A percentile compares a stretch with the other conserved stretches of the same genome.
These are phyloP conservation scores for Cryptophagus acutangulus DNA, from an alignment of 2,888 invertebrate genomes.

Conservation along the genomic window DNA sequence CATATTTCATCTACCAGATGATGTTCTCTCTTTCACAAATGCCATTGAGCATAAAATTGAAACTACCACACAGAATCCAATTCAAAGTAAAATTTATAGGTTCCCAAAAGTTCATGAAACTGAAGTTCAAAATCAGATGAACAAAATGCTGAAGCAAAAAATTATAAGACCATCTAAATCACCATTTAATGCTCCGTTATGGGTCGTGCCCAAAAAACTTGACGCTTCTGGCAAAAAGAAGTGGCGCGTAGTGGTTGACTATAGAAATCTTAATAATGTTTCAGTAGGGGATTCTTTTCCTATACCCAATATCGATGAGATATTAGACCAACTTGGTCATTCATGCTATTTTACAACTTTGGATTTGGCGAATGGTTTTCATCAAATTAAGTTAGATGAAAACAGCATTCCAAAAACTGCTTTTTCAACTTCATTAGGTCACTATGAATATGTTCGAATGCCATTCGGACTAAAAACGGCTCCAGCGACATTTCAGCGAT, in stretches of 20 bases:
- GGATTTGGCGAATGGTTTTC: slow-evolving; percentile 5
- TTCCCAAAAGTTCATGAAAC: slow-evolving; percentile 9
- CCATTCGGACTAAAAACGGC: slow-evolving; percentile 8
- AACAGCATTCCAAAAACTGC: slow-evolving; percentile 5
- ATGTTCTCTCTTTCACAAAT: background rate
- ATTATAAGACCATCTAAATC: slow-evolving; percentile 7
- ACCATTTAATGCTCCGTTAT: slow-evolving; percentile 3
- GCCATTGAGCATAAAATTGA: background rate
- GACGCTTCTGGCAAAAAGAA: slow-evolving; percentile 8
- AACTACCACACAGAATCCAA: background rate
- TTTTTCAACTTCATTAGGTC: background rate
- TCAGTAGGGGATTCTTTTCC: slow-evolving; percentile 7
- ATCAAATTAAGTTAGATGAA: slow-evolving; percentile 4
- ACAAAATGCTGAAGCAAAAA: slow-evolving; percentile 5
- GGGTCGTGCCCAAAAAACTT: slow-evolving; percentile 10
- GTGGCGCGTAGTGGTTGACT: slow-evolving; percentile 11
- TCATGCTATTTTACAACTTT: slow-evolving; percentile 4
- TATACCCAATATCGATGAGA: slow-evolving; percentile 7
- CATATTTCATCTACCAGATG: slow-evolving; percentile 2
- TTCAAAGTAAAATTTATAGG: slow-evolving; percentile 4
- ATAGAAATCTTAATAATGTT: slow-evolving; percentile 9
- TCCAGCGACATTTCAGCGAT: background rate
- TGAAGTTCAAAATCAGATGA: slow-evolving; percentile 7
- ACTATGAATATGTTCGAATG: slow-evolving; percentile 9
- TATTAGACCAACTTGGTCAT: slow-evolving; percentile 6